phyloP scores from a whole-genome alignment of 2,113 vertebrate species.

The Mus spicilegus region DNA sequence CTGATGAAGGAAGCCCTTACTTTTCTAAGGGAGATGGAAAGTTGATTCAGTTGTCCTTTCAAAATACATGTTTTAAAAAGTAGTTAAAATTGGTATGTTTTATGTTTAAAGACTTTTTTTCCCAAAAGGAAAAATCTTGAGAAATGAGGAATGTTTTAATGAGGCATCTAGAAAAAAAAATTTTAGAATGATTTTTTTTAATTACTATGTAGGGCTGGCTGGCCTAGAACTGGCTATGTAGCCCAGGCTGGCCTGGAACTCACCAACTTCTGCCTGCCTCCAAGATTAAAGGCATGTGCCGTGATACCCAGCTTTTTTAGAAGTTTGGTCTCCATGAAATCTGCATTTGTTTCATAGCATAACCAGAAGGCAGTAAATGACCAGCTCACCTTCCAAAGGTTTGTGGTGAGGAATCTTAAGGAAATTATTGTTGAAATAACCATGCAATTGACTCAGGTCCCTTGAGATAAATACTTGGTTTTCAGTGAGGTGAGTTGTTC shows the following conservation, averaged over 20 bases:
- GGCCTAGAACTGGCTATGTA: not conserved
- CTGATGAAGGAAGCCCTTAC: not conserved
- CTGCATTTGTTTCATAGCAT: not conserved
- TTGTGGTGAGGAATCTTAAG: slow-evolving; percentile 39
- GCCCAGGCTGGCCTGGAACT: not conserved
- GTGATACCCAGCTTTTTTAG: not conserved
- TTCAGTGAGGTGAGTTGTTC: not conserved
- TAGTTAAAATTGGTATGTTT: not conserved
- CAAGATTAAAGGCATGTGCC: not conserved
- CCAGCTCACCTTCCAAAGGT: slow-evolving; percentile 2
- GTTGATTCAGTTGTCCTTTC: not conserved
- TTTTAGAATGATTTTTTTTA: not conserved
- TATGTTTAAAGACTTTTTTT: not conserved
- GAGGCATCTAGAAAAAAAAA: not conserved
- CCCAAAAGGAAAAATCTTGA: not conserved
- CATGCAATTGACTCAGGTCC: not conserved
- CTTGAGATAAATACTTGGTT: slow-evolving; percentile 6
- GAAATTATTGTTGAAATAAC: not conserved
- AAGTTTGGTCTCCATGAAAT: not conserved
- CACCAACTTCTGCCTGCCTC: not conserved
- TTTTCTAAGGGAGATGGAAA: not conserved
- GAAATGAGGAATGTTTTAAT: not conserved
- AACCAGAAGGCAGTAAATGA: not conserved
- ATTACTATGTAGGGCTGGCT: not conserved
- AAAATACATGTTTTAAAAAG: not conserved